Evolutionary conservation across 2,113 vertebrate genomes (phyloP), one percentile per base, ranked within the genome.

Genomic region (Cochlearius cochlearius): DNA sequence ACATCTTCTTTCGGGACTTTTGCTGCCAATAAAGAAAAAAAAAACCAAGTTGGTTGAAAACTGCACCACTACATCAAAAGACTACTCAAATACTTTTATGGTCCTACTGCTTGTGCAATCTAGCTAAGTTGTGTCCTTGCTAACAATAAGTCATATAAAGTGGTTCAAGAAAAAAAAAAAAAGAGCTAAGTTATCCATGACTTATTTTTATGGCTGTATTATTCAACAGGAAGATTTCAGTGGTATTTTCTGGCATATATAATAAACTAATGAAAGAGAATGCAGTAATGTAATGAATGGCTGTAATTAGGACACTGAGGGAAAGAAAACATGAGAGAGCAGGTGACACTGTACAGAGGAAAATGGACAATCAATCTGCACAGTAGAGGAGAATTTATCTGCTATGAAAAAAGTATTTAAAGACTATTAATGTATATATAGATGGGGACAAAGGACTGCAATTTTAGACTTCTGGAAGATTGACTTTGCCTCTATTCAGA

Each of bases 1-100:
- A 99, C 23, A 99, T 98, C 98, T 99, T 99, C 98, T 99, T 99
- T 86, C 99, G 98, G 93, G 99, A 99, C 83, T 98, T 99, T 97
- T 98, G 98, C 99, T 99, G 97, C 25, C 78, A 96, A 93, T 9
- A 85, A 82, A 79, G 15, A 19, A 64, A 80, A 79, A 49, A 91
- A 80, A 1, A n/a, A n/a, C n/a, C 10, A 39, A 86, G 7, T 26
- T 86, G 62, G 77, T 20, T 64, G 36, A 87, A 91, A 91, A 91
- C 34, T 64, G 22, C 27, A 59, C 18, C 18, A 76, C 21, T 39
- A 55, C 39, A 86, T n/a, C 25, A 68, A 38, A 92, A 62, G 59
- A 85, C 5, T 62, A 50, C 36, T 96, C n/a, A 90, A 66, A 64
- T 23, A n/a, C 23, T 80, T 71, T 69, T 73, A 62, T 17, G 30